phyloP scores from a whole-genome alignment of 2,797 vertebrate species.

The Anabacerthia variegaticeps region DNA sequence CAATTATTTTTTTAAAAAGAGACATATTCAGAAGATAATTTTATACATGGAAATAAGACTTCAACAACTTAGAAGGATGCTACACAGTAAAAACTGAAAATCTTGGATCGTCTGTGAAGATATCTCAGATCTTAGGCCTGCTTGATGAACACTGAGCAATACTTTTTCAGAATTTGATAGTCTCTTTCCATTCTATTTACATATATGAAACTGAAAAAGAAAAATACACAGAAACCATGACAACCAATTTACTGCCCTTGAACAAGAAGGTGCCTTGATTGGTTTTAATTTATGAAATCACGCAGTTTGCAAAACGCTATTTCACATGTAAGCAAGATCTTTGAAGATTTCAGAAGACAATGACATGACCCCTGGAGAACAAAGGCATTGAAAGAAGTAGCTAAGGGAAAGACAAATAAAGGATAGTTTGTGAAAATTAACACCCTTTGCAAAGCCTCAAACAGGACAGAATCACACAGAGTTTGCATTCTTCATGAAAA shows the following conservation, averaged over 20 bases:
- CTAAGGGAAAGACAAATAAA: constrained; percentile 61
- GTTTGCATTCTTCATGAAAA: neutral
- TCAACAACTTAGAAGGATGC: neutral
- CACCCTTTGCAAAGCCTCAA: constrained; percentile 32
- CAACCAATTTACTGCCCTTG: neutral
- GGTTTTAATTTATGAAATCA: constrained; percentile 43
- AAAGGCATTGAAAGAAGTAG: constrained; percentile 61
- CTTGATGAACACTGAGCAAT: neutral
- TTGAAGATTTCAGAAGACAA: constrained; percentile 71
- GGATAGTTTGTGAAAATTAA: constrained; percentile 28
- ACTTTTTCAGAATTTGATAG: neutral
- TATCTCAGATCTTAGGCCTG: neutral
- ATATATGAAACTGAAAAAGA: neutral
- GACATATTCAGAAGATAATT: neutral
- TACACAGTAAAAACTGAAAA: neutral
- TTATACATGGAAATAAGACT: neutral
- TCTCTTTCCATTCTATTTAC: neutral
- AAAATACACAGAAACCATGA: neutral
- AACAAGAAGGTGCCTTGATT: constrained; percentile 33
- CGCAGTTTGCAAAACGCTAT: constrained; percentile 22
- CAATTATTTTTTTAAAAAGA: neutral
- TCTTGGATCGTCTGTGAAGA: neutral
- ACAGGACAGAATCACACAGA: neutral
- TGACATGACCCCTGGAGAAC: constrained; percentile 57
- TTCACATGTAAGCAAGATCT: constrained; percentile 64